A percentile compares a stretch with the other conserved stretches of the same genome.
These are phyloP conservation scores for Trinectes maculatus DNA, from an alignment of 2,113 vertebrate species.

Conservation along the genomic window DNA sequence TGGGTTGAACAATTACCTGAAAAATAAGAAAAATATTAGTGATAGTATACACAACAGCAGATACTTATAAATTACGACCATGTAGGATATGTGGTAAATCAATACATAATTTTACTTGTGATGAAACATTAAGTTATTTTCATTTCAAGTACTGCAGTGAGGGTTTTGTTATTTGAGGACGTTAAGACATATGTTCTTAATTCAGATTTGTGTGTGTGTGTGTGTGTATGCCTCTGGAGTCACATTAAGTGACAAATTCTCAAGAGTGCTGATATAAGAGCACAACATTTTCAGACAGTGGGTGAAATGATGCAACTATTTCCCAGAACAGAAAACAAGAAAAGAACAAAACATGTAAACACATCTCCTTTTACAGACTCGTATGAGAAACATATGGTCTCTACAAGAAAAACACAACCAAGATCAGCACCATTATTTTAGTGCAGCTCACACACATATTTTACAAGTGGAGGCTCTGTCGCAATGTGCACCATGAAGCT, in stretches of 20 bases:
- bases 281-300: slow-evolving; percentile 18
- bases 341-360: neutral
- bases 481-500: slow-evolving; percentile 9
- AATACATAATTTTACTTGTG: too few species aligned
- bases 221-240: too few species aligned
- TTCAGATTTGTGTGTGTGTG: too few species aligned
- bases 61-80: too few species aligned
- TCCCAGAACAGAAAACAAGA: neutral
- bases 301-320: slow-evolving; percentile 34
- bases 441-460: slow-evolving; percentile 21
- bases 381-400: neutral
- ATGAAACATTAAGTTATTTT: too few species aligned
- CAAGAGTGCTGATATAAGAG: slow-evolving; percentile 24
- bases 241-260: slow-evolving; percentile 40
- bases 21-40: slow-evolving; percentile 25
- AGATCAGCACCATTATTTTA: slow-evolving; percentile 33
- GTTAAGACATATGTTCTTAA: neutral
- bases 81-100: too few species aligned
- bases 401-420: slow-evolving; percentile 7
- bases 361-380: slow-evolving; percentile 1
- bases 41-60: too few species aligned
- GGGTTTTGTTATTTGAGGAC: too few species aligned
- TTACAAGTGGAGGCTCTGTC: slow-evolving; percentile 25
- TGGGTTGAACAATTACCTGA: slow-evolving; percentile 68
- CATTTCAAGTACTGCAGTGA: slow-evolving; percentile 5